Evolutionary conservation across 2,888 invertebrate genomes (phyloP).

Genomic region (Alcis repandata): DNA sequence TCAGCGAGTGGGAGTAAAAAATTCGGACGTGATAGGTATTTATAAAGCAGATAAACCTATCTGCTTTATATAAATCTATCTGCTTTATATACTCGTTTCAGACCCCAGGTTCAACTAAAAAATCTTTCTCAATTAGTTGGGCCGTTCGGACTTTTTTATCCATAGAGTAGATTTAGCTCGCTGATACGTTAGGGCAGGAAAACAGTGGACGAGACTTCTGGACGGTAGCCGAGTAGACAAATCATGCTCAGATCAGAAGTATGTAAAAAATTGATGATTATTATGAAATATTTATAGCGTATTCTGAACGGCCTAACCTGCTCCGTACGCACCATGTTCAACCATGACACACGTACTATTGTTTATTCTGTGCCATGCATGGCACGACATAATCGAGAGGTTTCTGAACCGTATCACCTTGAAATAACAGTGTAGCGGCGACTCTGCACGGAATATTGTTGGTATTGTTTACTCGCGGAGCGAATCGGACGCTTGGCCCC

Average conservation of each 20-base stretch:
- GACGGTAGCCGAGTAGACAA: no score
- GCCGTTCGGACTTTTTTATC: no score
- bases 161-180: no score
- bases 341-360: not conserved
- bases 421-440: conserved; percentile 23
- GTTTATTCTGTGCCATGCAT: not conserved
- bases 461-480: conserved; percentile 57
- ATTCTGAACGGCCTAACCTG: not conserved
- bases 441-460: conserved; percentile 6
- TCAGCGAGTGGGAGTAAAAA: not conserved
- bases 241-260: no score
- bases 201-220: no score
- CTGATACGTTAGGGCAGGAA: no score
- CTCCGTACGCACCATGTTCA: not conserved
- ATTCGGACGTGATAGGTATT: no score
- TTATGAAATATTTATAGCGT: not conserved
- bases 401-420: conserved; percentile 25
- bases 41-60: no score
- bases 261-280: not conserved
- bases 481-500: conserved; percentile 54
- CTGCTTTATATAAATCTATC: no score
- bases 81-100: no score
- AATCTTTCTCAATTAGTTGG: no score
- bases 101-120: no score
- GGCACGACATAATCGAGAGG: not conserved